Conservation (phyloP, 64 coral and sea anemone genomes). For the Exaiptasia diaphana region DNA sequence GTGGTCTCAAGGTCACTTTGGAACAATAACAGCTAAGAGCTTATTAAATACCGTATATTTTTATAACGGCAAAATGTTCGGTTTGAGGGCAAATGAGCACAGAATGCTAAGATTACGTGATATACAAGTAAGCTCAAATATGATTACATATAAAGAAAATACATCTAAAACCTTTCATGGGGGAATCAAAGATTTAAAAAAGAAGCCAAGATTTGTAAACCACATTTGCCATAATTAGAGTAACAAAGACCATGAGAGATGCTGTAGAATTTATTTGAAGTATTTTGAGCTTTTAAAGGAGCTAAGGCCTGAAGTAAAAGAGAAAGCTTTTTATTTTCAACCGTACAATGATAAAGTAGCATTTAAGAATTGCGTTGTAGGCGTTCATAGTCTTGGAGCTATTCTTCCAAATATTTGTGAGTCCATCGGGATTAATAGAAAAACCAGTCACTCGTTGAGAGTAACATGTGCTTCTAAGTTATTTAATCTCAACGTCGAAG, state of each 20-base stretch:
- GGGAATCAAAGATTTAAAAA: conserved; percentile 24
- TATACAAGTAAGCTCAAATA: not conserved
- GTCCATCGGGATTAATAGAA: too few relatives aligned
- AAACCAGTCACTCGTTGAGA: too few relatives aligned
- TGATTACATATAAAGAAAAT: not conserved
- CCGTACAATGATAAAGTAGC: too few relatives aligned
- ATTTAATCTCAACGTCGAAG: not conserved
- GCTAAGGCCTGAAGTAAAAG: too few relatives aligned
- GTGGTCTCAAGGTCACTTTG: conserved; percentile 1
- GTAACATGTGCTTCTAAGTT: not conserved
- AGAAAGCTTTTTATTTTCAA: too few relatives aligned
- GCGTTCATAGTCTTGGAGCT: too few relatives aligned
- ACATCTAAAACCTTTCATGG: conserved; percentile 38
- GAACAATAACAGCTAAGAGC: conserved; percentile 9
- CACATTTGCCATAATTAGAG: too few relatives aligned
- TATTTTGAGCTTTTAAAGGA: too few relatives aligned
- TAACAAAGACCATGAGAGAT: too few relatives aligned
- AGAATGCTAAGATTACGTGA: not conserved
- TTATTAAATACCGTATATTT: conserved; percentile 22
- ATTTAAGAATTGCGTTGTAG: too few relatives aligned
- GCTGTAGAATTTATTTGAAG: too few relatives aligned
- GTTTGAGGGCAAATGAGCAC: not conserved
- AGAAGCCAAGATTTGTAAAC: not conserved
- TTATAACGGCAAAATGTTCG: conserved; percentile 30
- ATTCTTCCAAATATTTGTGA: too few relatives aligned